Evolutionary conservation across 2,888 invertebrate genomes (phyloP), one percentile per base, ranked within the genome.

Genomic region (Pediacus dermestoides): DNA sequence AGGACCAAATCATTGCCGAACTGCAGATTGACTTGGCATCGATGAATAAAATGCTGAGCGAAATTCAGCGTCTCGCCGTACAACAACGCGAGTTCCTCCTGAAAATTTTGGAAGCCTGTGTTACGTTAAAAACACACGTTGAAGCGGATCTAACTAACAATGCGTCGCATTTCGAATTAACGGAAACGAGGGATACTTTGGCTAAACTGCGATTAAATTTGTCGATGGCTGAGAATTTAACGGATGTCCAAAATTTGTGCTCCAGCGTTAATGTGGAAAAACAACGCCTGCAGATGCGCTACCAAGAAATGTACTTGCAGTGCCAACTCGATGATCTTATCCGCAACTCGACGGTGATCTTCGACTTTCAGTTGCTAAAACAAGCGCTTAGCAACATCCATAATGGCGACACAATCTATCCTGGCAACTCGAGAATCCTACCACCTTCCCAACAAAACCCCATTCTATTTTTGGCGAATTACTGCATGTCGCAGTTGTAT

Each of bases 401-500:
- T 57, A 73, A 75, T 41, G 75, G 77, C 34, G 13, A 13, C 14
- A 59, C 66, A 49, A n/a, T 4, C 9, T 6, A 4, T 25, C 9
- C 4, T 10, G 10, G 9, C 4, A 61, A 64, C 57, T 55, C 62
- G 50, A 53, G 70, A 50, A 44, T 60, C n/a, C 42, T 61, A 39
- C 52, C 65, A 30, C 44, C 56, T 1, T 46, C 70, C 18, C 74
- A 77, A 44, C 79, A 80, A 52, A 83, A 85, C 60, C 83, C 84
- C 3, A 77, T 84, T 25, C 69, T 85, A 48, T 78, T 85, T 59
- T 72, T 86, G 44, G 83, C 83, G 35, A 86, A 86, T 63, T 85
- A 85, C 62, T 86, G 85, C 66, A 80, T 83, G 75, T 81, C 82
- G 10, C 83, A 82, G 61, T 64, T 85, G 42, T 82, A 81, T 64